Base-by-base conservation (phyloP, 37 sponge, comb jelly and placozoan genomes). In the Chondrosia reniformis region DNA sequence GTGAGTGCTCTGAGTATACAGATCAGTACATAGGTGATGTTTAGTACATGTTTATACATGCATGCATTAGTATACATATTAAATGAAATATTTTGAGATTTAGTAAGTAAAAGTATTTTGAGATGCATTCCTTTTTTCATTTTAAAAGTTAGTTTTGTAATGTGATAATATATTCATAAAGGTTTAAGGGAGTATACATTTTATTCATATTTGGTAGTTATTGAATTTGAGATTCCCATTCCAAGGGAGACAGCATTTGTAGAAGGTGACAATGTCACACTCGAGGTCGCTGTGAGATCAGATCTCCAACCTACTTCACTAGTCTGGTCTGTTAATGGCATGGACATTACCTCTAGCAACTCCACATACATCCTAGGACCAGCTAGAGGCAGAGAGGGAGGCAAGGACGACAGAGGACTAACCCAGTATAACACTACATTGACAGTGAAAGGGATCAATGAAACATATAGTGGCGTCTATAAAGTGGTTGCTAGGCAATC, bases 221-320 rank as follows among this genome's bases (percentile, higher is more conserved):
- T 69, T 8, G n/a, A 31, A 13, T 9, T 69, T 0, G 4, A 22
- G 10, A 19, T 1, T 22, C 43, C 43, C 42, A 24, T 69, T 41
- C 2, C 8, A 19, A 69, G 43, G 21, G 72, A 69, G 44, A 69
- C 72, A 39, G 15, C 72, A 69, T 69, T 69, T 69, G 24, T 69
- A n/a, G n/a, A 38, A 40, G 72, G 72, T 34, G 44, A 69, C 72
- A 39, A 69, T 40, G 59, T 25, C 0, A 45, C 34, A 4, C 33
- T 76, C 0, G 45, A 30, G 34, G 66, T 64, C 3, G 38, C 0
- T 49, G 81, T 86, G 67, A 43, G 19, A 19, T 75, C 81, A 44
- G 86, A 86, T 61, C 79, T 79, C 27, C 64, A 75, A n/a, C 81
- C 86, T 39, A 25, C 61, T 19, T 57, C 34, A 0, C 4, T 69